These are phyloP conservation scores for Tiliqua scincoides DNA, from an alignment of 2,113 vertebrate species.

Conservation along the genomic window DNA sequence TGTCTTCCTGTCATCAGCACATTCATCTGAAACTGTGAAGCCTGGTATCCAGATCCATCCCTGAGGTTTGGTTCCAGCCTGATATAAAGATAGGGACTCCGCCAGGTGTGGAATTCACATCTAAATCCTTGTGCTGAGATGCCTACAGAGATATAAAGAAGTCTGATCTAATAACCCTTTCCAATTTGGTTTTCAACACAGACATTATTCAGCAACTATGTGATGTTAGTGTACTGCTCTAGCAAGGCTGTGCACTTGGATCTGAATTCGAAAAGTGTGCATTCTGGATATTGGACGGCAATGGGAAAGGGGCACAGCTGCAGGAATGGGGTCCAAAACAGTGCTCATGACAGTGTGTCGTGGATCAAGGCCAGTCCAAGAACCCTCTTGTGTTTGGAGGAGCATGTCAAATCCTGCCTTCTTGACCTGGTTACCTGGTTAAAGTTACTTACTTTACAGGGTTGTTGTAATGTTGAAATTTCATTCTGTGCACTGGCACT, in stretches of 20 bases:
- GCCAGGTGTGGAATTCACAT: neutral
- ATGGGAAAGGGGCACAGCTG: neutral
- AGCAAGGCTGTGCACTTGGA: neutral
- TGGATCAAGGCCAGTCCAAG: neutral
- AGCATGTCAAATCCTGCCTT: too few relatives aligned
- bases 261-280: neutral
- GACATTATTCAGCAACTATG: neutral
- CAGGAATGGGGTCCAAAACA: neutral
- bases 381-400: too few relatives aligned
- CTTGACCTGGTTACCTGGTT: too few relatives aligned
- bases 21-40: neutral
- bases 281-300: neutral
- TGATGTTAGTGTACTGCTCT: neutral
- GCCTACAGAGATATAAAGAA: neutral
- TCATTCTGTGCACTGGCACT: too few relatives aligned
- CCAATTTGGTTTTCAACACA: neutral
- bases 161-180: neutral
- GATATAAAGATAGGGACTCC: neutral
- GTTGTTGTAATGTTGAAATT: too few relatives aligned
- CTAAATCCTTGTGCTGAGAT: accelerated
- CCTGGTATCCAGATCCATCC: neutral
- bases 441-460: too few relatives aligned
- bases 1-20: neutral
- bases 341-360: neutral
- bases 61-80: neutral